These are phyloP conservation scores for Perithous albicinctus DNA, from an alignment of 2,888 invertebrate genomes.

Conservation along the genomic window DNA sequence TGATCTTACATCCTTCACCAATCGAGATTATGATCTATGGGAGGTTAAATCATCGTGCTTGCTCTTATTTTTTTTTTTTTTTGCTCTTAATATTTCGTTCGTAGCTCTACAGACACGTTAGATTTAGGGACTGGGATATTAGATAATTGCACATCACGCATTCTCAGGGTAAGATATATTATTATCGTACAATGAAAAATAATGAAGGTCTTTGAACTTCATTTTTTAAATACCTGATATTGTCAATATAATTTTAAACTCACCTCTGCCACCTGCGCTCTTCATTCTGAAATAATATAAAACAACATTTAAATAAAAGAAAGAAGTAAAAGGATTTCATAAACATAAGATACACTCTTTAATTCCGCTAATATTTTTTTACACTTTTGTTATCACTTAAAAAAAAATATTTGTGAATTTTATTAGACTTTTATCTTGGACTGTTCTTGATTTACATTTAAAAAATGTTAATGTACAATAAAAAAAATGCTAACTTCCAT, in stretches of 20 bases:
- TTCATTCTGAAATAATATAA: slow-evolving; percentile 81
- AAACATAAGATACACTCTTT: too few relatives aligned
- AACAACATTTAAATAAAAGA: slow-evolving; percentile 14
- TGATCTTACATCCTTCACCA: not conserved
- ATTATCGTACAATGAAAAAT: too few relatives aligned
- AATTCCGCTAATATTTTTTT: too few relatives aligned
- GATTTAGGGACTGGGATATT: slow-evolving; percentile 20
- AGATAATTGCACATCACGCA: slow-evolving; percentile 9
- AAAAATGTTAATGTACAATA: too few relatives aligned
- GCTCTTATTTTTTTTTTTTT: slow-evolving; percentile 18
- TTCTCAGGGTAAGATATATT: too few relatives aligned
- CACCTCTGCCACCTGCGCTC: slow-evolving; percentile 82
- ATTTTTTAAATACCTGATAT: slow-evolving; percentile 34
- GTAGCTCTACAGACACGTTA: slow-evolving; percentile 12
- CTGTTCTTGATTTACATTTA: too few relatives aligned
- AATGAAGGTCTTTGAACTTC: too few relatives aligned
- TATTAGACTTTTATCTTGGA: too few relatives aligned
- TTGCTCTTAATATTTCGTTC: slow-evolving; percentile 16
- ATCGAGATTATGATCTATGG: slow-evolving; percentile 62
- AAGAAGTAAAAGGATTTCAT: slow-evolving; percentile 8
- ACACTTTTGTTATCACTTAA: too few relatives aligned
- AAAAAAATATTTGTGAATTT: not conserved
- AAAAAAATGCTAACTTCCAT: too few relatives aligned
- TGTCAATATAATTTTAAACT: slow-evolving; percentile 65
- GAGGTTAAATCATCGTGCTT: not conserved